Conservation (phyloP, 2,797 vertebrate genomes). For the Onychomys leucogaster region DNA sequence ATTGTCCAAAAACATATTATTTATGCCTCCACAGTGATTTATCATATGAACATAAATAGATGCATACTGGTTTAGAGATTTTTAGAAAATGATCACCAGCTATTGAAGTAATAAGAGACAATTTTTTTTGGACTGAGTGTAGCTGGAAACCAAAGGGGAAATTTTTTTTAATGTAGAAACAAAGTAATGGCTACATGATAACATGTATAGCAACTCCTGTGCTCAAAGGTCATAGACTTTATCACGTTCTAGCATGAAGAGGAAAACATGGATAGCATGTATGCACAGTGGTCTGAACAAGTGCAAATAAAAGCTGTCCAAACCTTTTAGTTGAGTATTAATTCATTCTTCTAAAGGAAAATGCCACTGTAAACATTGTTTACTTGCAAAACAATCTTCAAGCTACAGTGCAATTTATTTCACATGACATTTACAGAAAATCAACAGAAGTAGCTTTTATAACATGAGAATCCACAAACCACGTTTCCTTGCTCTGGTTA, state of each 20-base stretch:
- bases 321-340: conserved; percentile 71
- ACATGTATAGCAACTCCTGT: conserved; percentile 26
- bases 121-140: conserved; percentile 48
- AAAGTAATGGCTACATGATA: background rate
- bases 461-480: conserved; percentile 78
- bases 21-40: conserved; percentile 17
- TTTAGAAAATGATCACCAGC: conserved; percentile 43
- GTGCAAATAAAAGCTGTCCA: conserved; percentile 55
- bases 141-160: conserved; percentile 42
- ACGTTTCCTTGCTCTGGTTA: conserved; percentile 39
- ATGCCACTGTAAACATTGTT: conserved; percentile 65
- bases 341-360: conserved; percentile 71
- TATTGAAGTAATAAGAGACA: conserved; percentile 44
- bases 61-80: conserved; percentile 19
- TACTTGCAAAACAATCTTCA: conserved; percentile 76
- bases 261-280: conserved; percentile 3
- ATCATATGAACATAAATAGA: conserved; percentile 50
- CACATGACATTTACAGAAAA: conserved; percentile 63
- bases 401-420: conserved; percentile 64
- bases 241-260: conserved; percentile 41
- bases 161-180: background rate
- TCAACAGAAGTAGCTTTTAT: conserved; percentile 78
- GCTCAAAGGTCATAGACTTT: conserved; percentile 54
- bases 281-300: conserved; percentile 43
- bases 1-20: conserved; percentile 40